phyloP scores from a whole-genome alignment of 2,888 invertebrate species.

The Lithophane socia region DNA sequence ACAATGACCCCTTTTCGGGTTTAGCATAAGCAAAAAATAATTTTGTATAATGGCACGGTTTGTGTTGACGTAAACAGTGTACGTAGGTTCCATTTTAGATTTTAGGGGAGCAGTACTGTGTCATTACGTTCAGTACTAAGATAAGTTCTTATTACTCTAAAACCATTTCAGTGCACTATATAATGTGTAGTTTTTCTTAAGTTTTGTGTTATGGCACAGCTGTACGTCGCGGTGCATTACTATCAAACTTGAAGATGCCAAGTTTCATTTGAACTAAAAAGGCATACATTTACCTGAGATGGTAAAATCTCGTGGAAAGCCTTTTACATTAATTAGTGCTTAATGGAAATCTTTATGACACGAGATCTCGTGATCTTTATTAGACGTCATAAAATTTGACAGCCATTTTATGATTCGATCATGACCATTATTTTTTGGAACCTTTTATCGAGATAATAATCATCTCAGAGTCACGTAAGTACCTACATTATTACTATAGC shows the following conservation, averaged over 20 bases:
- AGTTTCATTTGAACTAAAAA: slow-evolving; percentile 16
- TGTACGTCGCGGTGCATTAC: slow-evolving; percentile 17
- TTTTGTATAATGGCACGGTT: slow-evolving; percentile 30
- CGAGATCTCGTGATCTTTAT: too few species aligned
- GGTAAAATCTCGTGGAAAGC: slow-evolving; percentile 12
- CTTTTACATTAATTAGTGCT: slow-evolving; percentile 16
- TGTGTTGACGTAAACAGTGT: slow-evolving; percentile 26
- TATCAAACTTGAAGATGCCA: slow-evolving; percentile 24
- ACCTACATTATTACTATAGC: background rate
- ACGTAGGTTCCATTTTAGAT: slow-evolving; percentile 13
- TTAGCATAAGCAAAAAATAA: too few species aligned
- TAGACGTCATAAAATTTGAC: background rate
- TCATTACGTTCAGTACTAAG: slow-evolving; percentile 20
- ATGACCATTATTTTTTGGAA: slow-evolving; percentile 11
- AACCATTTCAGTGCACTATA: slow-evolving; percentile 35
- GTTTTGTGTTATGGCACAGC: slow-evolving; percentile 25
- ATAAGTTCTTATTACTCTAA: slow-evolving; percentile 14
- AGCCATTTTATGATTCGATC: slow-evolving; percentile 7
- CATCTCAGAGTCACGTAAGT: slow-evolving; percentile 1
- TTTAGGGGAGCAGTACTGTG: slow-evolving; percentile 3
- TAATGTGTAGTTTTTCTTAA: slow-evolving; percentile 37
- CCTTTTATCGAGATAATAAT: slow-evolving; percentile 16
- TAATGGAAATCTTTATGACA: background rate
- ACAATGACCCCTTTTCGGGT: too few species aligned
- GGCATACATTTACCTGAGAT: background rate